Base-by-base conservation (phyloP, 2,113 vertebrate species). In the Merops nubicus region DNA sequence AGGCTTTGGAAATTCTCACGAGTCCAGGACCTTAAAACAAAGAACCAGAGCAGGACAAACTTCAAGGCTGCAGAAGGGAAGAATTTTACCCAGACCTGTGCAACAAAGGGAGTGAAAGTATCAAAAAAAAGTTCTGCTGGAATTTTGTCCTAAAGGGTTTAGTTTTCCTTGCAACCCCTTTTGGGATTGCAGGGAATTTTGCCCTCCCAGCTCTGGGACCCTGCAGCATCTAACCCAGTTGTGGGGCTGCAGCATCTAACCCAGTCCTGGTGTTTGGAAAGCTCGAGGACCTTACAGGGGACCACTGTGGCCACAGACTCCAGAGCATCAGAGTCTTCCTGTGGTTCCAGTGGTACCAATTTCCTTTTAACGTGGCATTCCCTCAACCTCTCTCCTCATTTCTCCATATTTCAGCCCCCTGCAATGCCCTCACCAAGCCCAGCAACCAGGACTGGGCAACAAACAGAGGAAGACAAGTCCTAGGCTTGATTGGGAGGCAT, bases 171-270 rank as follows among this genome's bases (percentile, higher is more conserved):
- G 51, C 11, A 14, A 5, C 56, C n/a, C 77, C n/a, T n/a, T n/a
- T n/a, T n/a, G n/a, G n/a, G n/a, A n/a, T n/a, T n/a, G n/a, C n/a
- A n/a, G 21, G 36, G 42, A 21, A 5, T 42, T 57, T 51, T 6
- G 26, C 9, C 7, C 15, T 47, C 33, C 38, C 33, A 14, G 54
- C 16, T 47, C 31, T 2, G 1, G 60, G 8, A 11, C 34, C 70
- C 25, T 10, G 43, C 43, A 54, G 70, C 2, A 0, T 0, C 2
- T 0, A 8, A 36, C 33, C 11, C 7, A 1, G 5, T n/a, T 20
- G 40, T 11, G 57, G 72, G 51, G 75, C 22, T 33, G 48, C 25
- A 26, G 9, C n/a, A n/a, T n/a, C n/a, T n/a, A n/a, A n/a, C n/a
- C n/a, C n/a, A 23, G 11, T 3, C 2, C 48, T 4, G 38, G 11